Base-by-base conservation (phyloP, 2,113 vertebrate species). In the Sterna hirundo region DNA sequence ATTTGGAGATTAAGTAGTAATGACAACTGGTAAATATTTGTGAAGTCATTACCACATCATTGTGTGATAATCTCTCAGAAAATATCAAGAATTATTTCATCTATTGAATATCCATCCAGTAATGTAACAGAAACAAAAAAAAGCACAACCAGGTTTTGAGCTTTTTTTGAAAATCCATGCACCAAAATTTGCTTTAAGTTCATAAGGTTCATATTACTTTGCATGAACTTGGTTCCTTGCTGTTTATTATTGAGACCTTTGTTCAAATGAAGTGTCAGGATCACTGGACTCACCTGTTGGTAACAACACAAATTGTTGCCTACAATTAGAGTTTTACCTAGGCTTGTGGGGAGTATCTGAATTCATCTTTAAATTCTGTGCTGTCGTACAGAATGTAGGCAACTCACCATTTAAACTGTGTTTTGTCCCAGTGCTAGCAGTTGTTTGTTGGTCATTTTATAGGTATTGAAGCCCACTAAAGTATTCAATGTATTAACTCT, bases 11-110 rank as follows among this genome's bases (percentile, higher is more conserved):
- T 75, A 75, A 86, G 27, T 64, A 78, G 25, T 78, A 70, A 87
- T 55, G 74, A 79, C 71, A 84, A 88, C 38, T 74, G 47, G 68
- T 74, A 91, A 96, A 51, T 95, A 91, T 84, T 89, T 70, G 25
- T 70, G 44, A 77, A 71, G 74, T 40, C 82, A 61, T 92, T 75
- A 34, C 16, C 38, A 13, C 68, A 44, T 86, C 18, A 26, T 25
- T 83, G 18, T 69, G 34, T 76, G 74, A 84, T 38, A 40, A 71
- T 36, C 22, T 86, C 40, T 78, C 12, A 79, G 25, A 72, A 96
- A 89, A 86, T 79, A 25, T 61, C 52, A 57, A 76, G 36, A 68
- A 44, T 71, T 82, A 32, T 47, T 78, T 91, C 5, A 55, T 42
- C 40, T 90, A 15, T 60, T 72, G 23, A 40, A 13, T 65, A 32